Percentiles rank a stretch among this genome's conserved stretches.
Conservation (phyloP, 2,113 vertebrate species). For the Dendrocopos noguchii region DNA sequence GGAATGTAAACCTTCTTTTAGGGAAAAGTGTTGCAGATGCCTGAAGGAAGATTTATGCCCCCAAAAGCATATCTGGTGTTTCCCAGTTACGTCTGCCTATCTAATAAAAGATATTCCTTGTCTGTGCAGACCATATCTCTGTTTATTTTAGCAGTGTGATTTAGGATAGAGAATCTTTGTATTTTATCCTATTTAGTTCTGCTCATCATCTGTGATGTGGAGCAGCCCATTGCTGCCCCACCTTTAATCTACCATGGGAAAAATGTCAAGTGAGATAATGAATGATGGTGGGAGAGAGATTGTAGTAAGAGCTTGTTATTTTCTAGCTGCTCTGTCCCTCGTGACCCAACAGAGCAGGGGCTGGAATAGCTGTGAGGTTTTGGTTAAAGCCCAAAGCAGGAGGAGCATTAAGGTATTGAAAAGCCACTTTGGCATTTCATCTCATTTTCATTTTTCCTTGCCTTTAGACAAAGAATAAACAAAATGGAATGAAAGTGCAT, state of each 20-base stretch:
- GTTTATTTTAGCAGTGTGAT: neutral
- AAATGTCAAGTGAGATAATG: neutral
- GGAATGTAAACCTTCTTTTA: neutral
- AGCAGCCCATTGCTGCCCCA: neutral
- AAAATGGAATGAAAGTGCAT: neutral
- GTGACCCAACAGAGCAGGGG: neutral
- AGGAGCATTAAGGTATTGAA: neutral
- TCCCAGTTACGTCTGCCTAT: neutral
- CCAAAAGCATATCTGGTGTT: neutral
- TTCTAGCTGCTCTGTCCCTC: neutral
- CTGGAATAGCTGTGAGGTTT: neutral
- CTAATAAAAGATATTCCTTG: neutral
- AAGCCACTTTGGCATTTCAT: neutral
- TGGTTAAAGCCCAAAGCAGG: neutral
- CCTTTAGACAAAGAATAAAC: constrained; percentile 1
- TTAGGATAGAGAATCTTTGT: neutral
- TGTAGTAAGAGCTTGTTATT: neutral
- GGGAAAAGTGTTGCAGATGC: neutral
- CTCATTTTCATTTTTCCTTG: neutral
- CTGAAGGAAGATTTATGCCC: neutral
- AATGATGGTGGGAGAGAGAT: neutral
- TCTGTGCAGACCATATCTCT: neutral
- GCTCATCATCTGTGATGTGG: neutral
- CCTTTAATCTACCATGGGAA: neutral
- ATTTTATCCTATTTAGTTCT: neutral